Evolutionary conservation across 2,797 vertebrate genomes (phyloP).

Genomic region (Mycteria americana): DNA sequence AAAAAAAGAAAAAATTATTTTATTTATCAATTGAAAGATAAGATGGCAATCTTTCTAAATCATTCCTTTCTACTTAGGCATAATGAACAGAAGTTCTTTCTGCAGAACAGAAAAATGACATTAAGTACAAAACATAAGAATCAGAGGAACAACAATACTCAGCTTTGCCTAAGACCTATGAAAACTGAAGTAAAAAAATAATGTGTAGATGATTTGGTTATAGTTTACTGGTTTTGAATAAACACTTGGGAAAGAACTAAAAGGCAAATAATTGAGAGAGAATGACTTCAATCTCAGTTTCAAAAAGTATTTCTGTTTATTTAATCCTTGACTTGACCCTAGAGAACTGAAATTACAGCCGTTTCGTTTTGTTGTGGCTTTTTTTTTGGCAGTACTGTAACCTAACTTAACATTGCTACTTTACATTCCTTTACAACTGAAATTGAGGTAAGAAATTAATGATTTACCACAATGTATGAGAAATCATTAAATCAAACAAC

Average conservation of each 20-base stretch:
- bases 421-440: background rate
- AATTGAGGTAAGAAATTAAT: background rate
- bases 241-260: background rate
- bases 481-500: background rate
- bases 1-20: background rate
- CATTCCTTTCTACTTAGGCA: background rate
- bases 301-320: background rate
- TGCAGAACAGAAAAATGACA: background rate
- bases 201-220: background rate
- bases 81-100: background rate
- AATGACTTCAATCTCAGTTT: background rate
- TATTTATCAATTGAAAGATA: background rate
- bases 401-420: background rate
- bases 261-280: background rate
- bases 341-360: background rate
- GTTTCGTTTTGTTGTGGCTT: fast-evolving
- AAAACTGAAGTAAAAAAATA: background rate
- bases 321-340: background rate
- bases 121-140: background rate
- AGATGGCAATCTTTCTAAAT: background rate
- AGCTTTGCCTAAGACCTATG: background rate
- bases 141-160: background rate
- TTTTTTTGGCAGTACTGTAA: background rate
- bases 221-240: background rate
- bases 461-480: background rate